Conservation (phyloP, 2,888 invertebrate species). For the Synanthedon vespiformis region DNA sequence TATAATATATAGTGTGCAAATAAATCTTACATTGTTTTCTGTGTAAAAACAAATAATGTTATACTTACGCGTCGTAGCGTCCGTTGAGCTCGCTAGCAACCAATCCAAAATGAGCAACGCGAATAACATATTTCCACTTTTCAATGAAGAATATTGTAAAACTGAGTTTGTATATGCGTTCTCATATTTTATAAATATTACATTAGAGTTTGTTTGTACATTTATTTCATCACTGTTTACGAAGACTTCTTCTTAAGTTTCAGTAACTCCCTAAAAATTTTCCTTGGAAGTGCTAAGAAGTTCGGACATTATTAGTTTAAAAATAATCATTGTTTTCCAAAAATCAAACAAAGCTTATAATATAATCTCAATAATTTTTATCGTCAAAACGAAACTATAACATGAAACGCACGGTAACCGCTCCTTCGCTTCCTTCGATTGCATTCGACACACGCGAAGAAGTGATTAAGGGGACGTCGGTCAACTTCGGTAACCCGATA, state of each 20-base stretch:
- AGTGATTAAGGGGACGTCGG: slow-evolving; percentile 48
- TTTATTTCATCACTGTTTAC: no score
- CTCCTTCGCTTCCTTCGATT: slow-evolving; percentile 35
- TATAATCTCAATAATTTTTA: not conserved
- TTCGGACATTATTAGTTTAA: no score
- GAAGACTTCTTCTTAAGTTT: no score
- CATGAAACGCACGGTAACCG: slow-evolving; percentile 39
- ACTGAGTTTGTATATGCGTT: slow-evolving; percentile 15
- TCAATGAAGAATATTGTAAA: slow-evolving; percentile 11
- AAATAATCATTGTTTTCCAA: no score
- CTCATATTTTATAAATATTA: not conserved
- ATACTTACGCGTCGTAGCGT: slow-evolving; percentile 51
- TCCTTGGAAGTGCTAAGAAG: no score
- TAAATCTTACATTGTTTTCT: no score
- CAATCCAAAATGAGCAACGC: slow-evolving; percentile 50
- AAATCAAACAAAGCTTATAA: no score
- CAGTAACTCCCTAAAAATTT: no score
- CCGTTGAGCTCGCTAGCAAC: slow-evolving; percentile 43
- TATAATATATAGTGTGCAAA: no score
- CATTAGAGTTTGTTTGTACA: no score
- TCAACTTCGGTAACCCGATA: slow-evolving; percentile 31
- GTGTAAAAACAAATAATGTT: no score
- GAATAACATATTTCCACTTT: slow-evolving; percentile 39
- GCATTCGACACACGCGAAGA: slow-evolving; percentile 55
- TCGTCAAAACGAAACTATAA: slow-evolving; percentile 16